Base-by-base conservation (phyloP, 1,140 invertebrate species). In the Telenomus remus region DNA sequence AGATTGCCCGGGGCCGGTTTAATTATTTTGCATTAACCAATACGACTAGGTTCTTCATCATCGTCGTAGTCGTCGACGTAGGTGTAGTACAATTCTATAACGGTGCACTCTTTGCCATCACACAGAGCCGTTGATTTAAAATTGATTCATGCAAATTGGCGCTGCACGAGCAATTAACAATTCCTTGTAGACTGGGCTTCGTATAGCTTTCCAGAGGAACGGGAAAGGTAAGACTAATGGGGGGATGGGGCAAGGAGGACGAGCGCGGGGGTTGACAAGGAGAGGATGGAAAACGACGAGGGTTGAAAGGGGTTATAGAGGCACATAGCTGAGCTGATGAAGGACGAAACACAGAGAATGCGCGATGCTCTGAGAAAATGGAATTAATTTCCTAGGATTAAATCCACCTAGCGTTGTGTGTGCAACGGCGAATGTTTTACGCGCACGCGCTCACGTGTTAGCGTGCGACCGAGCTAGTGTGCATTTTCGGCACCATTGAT, bases 111-210 rank as follows among this genome's bases (percentile, higher is more conserved):
- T 83, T 84, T 69, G 78, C 79, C 64, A 71, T 76, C 63, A 46
- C 74, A 72, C 74, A 77, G 73, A 60, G 59, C 75, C 76, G 82
- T 85, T 85, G 84, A 88, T 88, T 86, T 87, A 86, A 86, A 87
- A 88, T 88, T 87, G 85, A 88, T 88, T 86, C 81, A 88, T 87
- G 86, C 83, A 86, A 87, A 86, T 86, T 88, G 85, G 81, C 81
- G 82, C 83, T 86, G 86, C 84, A 86, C 84, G 85, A 87, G 84
- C 84, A 88, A 88, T 88, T 88, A 88, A 87, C 85, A 87, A 87
- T 88, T 88, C 85, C 85, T 87, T 86, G 85, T 85, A 85, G 84
- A 86, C 79, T 75, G 78, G 79, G 76, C 79, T 76, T 76, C 78
- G 81, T 85, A 85, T 84, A 84, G 85, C 81, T 84, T 84, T 83